Conservation (phyloP, 2,797 vertebrate genomes). For the Chelonia mydas region DNA sequence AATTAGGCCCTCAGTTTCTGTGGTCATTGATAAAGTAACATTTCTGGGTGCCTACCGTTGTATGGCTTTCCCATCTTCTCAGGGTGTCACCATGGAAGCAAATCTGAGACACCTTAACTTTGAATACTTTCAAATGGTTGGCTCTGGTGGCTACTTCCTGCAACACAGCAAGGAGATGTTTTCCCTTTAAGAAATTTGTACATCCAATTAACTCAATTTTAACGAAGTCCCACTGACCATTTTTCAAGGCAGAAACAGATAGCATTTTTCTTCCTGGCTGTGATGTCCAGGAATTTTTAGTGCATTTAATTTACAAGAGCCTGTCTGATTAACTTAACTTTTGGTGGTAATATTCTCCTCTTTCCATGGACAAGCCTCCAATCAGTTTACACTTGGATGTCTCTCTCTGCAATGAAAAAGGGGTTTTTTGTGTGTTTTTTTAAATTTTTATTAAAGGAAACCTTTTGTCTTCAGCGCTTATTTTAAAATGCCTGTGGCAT, state of each 20-base stretch:
- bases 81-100: neutral
- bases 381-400: slow-evolving; percentile 37
- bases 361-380: slow-evolving; percentile 43
- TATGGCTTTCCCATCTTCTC: neutral
- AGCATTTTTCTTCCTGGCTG: slow-evolving; percentile 45
- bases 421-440: neutral
- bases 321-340: slow-evolving; percentile 67
- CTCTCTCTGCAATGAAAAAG: slow-evolving; percentile 42
- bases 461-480: neutral
- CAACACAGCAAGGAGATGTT: neutral
- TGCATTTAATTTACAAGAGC: slow-evolving; percentile 59
- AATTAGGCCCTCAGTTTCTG: neutral
- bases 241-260: slow-evolving; percentile 40
- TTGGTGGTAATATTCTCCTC: slow-evolving; percentile 41
- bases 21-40: neutral
- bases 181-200: slow-evolving; percentile 39
- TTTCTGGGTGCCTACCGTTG: neutral
- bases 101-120: neutral
- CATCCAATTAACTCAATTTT: slow-evolving; percentile 58
- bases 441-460: slow-evolving; percentile 21
- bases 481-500: neutral
- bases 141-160: neutral
- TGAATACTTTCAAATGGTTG: neutral
- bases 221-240: slow-evolving; percentile 20
- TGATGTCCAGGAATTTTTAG: neutral